Evolutionary conservation across 2,113 vertebrate species (phyloP).

Genomic region (Echinops telfairi): DNA sequence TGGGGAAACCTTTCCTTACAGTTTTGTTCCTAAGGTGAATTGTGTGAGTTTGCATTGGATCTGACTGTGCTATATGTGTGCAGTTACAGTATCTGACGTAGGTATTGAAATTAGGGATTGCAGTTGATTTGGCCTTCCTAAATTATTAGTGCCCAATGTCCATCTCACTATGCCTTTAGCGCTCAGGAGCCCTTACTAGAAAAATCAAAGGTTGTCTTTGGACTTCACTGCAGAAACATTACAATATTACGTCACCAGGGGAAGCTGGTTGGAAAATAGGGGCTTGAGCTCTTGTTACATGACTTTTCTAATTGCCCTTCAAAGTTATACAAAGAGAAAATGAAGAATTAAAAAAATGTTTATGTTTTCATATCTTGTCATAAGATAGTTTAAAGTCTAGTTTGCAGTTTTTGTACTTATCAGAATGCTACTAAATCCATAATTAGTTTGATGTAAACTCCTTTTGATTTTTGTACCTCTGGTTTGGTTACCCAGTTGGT

Average conservation of each 20-base stretch:
- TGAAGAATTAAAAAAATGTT: not conserved
- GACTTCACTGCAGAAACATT: not conserved
- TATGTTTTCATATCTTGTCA: constrained; percentile 4
- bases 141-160: not conserved
- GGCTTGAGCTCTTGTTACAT: not conserved
- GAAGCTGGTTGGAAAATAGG: rapidly evolving
- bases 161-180: not conserved
- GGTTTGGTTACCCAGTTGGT: not conserved
- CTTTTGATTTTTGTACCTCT: constrained; percentile 1
- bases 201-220: too few relatives aligned
- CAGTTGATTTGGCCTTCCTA: not conserved
- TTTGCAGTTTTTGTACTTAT: constrained; percentile 36
- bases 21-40: not conserved
- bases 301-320: not conserved
- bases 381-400: too few relatives aligned
- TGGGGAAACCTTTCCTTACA: not conserved
- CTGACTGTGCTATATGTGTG: not conserved
- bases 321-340: not conserved
- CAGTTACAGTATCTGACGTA: not conserved
- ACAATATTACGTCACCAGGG: not conserved
- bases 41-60: not conserved
- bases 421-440: not conserved
- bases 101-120: constrained; percentile 3
- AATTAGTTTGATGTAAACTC: constrained; percentile 13
- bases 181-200: too few relatives aligned